Evolutionary conservation across 92 coral and sea anemone species (phyloP), one percentile per base, ranked within the genome.

Genomic region (Palythoa heliodiscus): DNA sequence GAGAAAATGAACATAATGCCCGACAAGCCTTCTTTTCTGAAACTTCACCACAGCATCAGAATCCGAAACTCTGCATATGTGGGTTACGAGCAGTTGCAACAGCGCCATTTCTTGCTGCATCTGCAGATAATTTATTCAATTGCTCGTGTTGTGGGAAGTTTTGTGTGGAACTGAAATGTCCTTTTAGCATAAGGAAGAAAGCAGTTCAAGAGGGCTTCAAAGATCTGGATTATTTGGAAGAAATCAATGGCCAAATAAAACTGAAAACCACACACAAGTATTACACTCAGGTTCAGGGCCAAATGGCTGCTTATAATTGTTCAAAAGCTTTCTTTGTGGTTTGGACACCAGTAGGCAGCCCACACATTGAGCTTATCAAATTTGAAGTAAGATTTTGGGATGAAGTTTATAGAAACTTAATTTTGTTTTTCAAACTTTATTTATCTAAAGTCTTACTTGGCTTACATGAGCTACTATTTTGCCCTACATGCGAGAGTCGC

Each of bases 41-140:
- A 78, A 78, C 47, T 58, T 11, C 83, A 38, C 83, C 55, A 38
- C 47, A 78, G 22, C 83, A 78, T 47, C 22, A 78, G 71, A 19
- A 78, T 17, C 64, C 71, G 29, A 78, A 84, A 76, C 87, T 70
- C 60, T 3, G 24, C 71, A 58, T 78, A 48, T 78, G 83, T 57
- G 83, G 83, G 25, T 78, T 78, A 39, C 71, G 83, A 15, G 83
- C 71, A 17, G 52, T 37, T 61, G 71, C 35, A 78, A 60, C 83
- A 14, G 83, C 71, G 60, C 83, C 83, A 63, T 87, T 84, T 50
- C 79, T 87, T n/a, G 89, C 85, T 22, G 86, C 89, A 3, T 52
- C 89, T 2, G 79, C 89, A 23, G 89, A 77, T 68, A 77, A 67
- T 43, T 78, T 86, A 35, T 86, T 86, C 25, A 86, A 17, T 48